Evolutionary conservation across 2,888 invertebrate genomes (phyloP).

Genomic region (Gnatocerus cornutus): DNA sequence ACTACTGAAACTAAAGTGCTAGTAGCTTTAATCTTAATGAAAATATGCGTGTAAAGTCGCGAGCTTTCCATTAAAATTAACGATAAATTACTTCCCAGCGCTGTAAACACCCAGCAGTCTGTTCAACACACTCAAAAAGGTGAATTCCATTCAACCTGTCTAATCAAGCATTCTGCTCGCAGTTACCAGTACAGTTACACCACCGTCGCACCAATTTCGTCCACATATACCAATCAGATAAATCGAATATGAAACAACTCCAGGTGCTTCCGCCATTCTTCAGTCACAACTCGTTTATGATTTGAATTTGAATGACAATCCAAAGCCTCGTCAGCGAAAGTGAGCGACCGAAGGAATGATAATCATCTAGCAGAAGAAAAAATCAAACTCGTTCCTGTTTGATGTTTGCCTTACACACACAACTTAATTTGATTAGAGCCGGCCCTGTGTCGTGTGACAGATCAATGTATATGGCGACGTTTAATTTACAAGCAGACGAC

Average conservation of each 20-base stretch:
- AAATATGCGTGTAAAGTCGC: neutral
- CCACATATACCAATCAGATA: slow-evolving; percentile 14
- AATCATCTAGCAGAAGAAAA: no score
- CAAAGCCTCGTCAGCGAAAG: neutral
- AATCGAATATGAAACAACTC: slow-evolving; percentile 13
- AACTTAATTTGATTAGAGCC: slow-evolving; percentile 27
- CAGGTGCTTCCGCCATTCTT: slow-evolving; percentile 8
- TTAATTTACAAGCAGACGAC: slow-evolving; percentile 36
- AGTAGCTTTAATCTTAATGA: no score
- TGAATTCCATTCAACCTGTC: slow-evolving; percentile 23
- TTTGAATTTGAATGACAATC: neutral
- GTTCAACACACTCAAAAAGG: slow-evolving; percentile 6
- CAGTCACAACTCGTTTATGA: neutral
- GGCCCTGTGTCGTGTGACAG: slow-evolving; percentile 16
- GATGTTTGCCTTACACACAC: neutral
- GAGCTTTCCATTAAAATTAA: slow-evolving; percentile 1
- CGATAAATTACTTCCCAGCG: neutral
- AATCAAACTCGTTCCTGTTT: neutral
- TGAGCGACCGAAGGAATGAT: no score
- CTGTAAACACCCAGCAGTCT: slow-evolving; percentile 7
- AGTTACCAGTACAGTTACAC: slow-evolving; percentile 30
- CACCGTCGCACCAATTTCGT: slow-evolving; percentile 16
- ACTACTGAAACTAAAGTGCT: no score
- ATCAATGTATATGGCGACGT: slow-evolving; percentile 21
- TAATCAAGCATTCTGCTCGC: slow-evolving; percentile 30